Conservation (phyloP, 2,888 invertebrate genomes). For the Saturnia japonica region DNA sequence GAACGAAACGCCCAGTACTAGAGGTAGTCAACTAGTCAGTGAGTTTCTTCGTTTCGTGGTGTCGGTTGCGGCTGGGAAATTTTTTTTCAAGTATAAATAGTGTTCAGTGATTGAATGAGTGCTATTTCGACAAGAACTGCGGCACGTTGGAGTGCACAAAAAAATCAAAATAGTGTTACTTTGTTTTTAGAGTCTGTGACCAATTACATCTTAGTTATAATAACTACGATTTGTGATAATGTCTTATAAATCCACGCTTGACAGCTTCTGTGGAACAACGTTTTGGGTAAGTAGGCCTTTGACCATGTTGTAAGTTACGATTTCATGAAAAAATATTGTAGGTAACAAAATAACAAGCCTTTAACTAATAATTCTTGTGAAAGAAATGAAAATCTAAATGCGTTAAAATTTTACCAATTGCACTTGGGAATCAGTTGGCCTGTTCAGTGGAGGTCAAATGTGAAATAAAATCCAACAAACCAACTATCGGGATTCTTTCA, state of each 20-base stretch:
- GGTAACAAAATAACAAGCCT: neutral
- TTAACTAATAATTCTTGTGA: neutral
- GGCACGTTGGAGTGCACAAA: constrained; percentile 11
- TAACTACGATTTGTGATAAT: constrained; percentile 68
- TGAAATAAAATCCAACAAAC: too few relatives aligned
- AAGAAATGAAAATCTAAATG: neutral
- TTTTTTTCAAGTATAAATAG: constrained; percentile 9
- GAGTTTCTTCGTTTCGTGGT: neutral
- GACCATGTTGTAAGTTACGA: constrained; percentile 18
- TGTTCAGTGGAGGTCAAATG: constrained; percentile 6
- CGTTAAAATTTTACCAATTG: neutral
- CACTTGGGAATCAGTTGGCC: neutral
- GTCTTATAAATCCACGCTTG: constrained; percentile 83
- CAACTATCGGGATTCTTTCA: too few relatives aligned
- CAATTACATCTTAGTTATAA: constrained; percentile 39
- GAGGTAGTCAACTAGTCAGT: too few relatives aligned
- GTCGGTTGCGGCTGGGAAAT: neutral
- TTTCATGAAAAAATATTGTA: neutral
- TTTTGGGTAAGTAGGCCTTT: constrained; percentile 88
- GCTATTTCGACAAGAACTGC: constrained; percentile 11
- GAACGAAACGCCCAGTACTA: too few relatives aligned
- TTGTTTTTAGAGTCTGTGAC: constrained; percentile 40
- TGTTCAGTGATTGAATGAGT: constrained; percentile 18
- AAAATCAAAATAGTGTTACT: constrained; percentile 18
- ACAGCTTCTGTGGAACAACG: constrained; percentile 88